phyloP scores from a whole-genome alignment of 2,888 invertebrate genomes.

The Agrotis puta region DNA sequence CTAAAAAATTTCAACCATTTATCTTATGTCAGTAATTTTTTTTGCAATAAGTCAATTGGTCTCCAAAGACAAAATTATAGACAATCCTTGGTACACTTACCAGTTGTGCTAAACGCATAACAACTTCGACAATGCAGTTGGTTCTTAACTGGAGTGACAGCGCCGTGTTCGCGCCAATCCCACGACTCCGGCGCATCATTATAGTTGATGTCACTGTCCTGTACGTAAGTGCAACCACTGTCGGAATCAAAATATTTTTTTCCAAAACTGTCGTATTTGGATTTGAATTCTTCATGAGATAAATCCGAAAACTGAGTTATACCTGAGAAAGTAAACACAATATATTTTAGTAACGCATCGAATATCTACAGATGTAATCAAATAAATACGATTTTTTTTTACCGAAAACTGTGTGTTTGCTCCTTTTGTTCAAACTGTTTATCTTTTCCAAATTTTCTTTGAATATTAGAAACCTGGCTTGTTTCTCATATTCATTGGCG shows the following conservation, averaged over 20 bases:
- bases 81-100: slow-evolving; percentile 37
- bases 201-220: slow-evolving; percentile 24
- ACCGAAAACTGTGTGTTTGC: slow-evolving; percentile 39
- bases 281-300: slow-evolving; percentile 26
- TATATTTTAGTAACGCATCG: not conserved
- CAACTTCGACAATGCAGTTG: slow-evolving; percentile 95
- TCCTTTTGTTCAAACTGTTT: slow-evolving; percentile 26
- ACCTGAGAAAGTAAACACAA: slow-evolving; percentile 16
- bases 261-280: not conserved
- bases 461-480: slow-evolving; percentile 46
- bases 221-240: not conserved
- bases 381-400: not conserved
- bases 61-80: not conserved
- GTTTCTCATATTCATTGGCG: slow-evolving; percentile 37
- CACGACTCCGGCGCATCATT: slow-evolving; percentile 59
- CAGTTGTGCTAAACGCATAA: slow-evolving; percentile 91
- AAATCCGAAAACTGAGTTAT: slow-evolving; percentile 49
- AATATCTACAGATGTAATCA: not conserved
- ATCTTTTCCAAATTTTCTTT: slow-evolving; percentile 32
- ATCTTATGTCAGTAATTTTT: too few species aligned
- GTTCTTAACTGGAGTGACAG: slow-evolving; percentile 95
- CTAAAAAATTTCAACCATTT: too few species aligned
- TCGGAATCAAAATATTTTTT: rapidly evolving
- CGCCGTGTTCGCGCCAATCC: slow-evolving; percentile 95
- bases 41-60: too few species aligned